Conservation (phyloP, 2,888 invertebrate genomes). For the Lithophane semibrunnea region DNA sequence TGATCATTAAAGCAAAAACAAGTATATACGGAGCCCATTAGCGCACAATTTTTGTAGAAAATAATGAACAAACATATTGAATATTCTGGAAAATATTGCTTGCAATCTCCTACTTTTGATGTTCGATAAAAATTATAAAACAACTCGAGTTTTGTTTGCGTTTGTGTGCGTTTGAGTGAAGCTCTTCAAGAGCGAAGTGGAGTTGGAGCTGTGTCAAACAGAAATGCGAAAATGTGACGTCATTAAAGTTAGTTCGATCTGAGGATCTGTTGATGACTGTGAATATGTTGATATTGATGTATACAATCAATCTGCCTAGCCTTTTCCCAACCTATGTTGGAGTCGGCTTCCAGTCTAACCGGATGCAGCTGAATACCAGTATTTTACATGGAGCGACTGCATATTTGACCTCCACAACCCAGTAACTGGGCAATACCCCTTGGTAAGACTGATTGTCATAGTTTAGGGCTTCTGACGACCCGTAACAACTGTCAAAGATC, state of each 20-base stretch:
- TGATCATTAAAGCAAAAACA: slow-evolving; percentile 42
- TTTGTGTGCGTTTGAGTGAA: slow-evolving; percentile 17
- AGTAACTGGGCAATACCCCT: too few species aligned
- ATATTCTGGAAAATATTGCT: slow-evolving; percentile 29
- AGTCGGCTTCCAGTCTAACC: too few species aligned
- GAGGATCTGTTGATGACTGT: not conserved
- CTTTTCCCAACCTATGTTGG: too few species aligned
- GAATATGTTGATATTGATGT: not conserved
- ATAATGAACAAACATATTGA: slow-evolving; percentile 53
- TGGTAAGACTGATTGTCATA: too few species aligned
- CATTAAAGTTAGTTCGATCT: slow-evolving; percentile 26
- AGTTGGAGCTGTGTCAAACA: not conserved
- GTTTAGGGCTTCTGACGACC: too few species aligned
- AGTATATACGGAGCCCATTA: slow-evolving; percentile 43
- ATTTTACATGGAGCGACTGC: too few species aligned
- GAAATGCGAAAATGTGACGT: slow-evolving; percentile 13
- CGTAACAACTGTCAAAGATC: too few species aligned
- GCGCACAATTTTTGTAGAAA: slow-evolving; percentile 37
- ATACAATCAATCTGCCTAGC: too few species aligned
- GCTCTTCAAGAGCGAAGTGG: not conserved
- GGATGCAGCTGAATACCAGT: too few species aligned
- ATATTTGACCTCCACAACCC: too few species aligned
- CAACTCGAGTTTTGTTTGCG: not conserved
- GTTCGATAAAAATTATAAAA: slow-evolving; percentile 30
- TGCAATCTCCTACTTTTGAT: slow-evolving; percentile 18